A percentile compares a stretch with the other conserved stretches of the same genome.
Evolutionary conservation across 2,888 invertebrate species (phyloP).

Genomic region (Masnerella sp.): DNA sequence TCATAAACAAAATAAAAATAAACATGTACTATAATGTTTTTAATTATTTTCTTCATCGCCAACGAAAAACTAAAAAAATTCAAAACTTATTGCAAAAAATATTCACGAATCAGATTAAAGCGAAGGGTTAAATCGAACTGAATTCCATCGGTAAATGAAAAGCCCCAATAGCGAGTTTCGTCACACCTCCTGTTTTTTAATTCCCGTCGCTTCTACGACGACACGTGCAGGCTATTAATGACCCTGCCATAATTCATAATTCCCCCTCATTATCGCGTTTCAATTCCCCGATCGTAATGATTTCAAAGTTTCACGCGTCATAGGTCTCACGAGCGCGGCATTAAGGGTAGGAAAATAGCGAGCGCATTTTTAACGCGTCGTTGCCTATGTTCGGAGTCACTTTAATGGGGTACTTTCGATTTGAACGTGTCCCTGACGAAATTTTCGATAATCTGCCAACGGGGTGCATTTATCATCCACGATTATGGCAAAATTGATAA

Average conservation of each 20-base stretch:
- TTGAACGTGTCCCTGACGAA: constrained; percentile 42
- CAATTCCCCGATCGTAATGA: constrained; percentile 45
- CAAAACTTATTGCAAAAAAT: too few species aligned
- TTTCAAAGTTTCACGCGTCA: constrained; percentile 46
- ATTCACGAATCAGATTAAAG: too few species aligned
- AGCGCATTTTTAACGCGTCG: constrained; percentile 43
- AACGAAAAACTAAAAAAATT: too few species aligned
- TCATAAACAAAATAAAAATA: too few species aligned
- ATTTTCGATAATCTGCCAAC: constrained; percentile 47
- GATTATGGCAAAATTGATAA: too few species aligned
- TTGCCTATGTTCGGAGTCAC: constrained; percentile 37
- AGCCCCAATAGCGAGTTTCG: too few species aligned
- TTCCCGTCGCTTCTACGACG: constrained; percentile 24
- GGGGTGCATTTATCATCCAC: constrained; percentile 48
- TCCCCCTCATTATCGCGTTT: constrained; percentile 48
- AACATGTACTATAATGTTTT: too few species aligned
- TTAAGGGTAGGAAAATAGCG: constrained; percentile 45
- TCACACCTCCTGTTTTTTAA: constrained; percentile 36
- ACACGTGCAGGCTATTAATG: constrained; percentile 50
- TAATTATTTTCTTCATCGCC: too few species aligned
- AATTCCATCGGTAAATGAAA: too few species aligned
- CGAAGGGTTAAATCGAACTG: too few species aligned
- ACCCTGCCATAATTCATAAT: constrained; percentile 44
- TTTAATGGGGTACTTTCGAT: constrained; percentile 57
- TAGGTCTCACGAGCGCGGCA: constrained; percentile 13